Conservation (phyloP, 2,888 invertebrate species). For the Hypselothyrea guttata region DNA sequence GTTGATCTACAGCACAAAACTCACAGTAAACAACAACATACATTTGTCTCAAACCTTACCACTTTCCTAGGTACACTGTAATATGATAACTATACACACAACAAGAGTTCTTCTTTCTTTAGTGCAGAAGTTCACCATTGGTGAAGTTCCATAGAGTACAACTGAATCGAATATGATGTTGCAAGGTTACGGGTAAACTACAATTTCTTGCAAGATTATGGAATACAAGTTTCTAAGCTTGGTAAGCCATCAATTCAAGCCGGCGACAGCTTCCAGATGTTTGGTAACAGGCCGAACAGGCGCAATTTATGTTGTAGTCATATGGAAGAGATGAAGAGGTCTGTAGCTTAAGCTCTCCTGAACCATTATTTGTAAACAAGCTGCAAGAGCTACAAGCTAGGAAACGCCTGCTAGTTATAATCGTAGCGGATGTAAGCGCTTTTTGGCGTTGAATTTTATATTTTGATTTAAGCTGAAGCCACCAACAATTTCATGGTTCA, state of each 20-base stretch:
- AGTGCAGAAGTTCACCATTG: too few species aligned
- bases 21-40: conserved; percentile 30
- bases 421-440: conserved; percentile 52
- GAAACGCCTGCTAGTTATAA: not conserved
- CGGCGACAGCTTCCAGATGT: not conserved
- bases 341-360: conserved; percentile 8
- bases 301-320: too few species aligned
- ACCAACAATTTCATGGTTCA: conserved; percentile 59
- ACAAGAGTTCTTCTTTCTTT: too few species aligned
- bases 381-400: not conserved
- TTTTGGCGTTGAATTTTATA: conserved; percentile 48
- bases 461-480: conserved; percentile 40
- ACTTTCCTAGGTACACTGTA: too few species aligned
- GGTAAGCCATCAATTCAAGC: not conserved
- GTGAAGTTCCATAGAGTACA: too few species aligned
- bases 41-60: not conserved
- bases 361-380: too few species aligned
- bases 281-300: conserved; percentile 1
- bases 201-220: too few species aligned
- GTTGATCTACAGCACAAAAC: conserved; percentile 51
- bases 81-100: conserved; percentile 1
- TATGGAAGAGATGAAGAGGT: too few species aligned
- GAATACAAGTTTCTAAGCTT: too few species aligned
- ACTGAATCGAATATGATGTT: too few species aligned
- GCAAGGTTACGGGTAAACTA: too few species aligned